A percentile compares a stretch with the other conserved stretches of the same genome.
Conservation (phyloP, 2,113 vertebrate genomes). For the Hippolais icterina region DNA sequence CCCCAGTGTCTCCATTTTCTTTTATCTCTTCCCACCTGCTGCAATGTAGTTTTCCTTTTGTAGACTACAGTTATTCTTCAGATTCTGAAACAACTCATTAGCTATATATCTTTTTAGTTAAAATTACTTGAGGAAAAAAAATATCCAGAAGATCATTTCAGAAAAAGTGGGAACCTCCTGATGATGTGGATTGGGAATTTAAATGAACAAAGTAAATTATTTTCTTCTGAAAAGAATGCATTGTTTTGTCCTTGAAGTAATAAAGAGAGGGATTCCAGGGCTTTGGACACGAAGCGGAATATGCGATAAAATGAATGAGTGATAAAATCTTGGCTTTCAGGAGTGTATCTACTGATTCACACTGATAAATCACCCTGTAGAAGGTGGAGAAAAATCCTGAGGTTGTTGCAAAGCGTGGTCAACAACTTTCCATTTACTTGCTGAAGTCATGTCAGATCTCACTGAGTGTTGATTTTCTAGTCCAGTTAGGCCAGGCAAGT, state of each 20-base stretch:
- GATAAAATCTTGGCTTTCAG: not conserved
- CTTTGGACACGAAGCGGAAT: not conserved
- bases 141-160: not conserved
- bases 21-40: not conserved
- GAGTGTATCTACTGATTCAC: not conserved
- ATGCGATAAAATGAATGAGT: not conserved
- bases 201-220: not conserved
- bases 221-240: not conserved
- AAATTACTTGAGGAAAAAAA: not conserved
- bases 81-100: not conserved
- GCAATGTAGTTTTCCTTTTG: not conserved
- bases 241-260: not conserved
- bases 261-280: not conserved
- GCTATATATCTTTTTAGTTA: not conserved
- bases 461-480: not conserved
- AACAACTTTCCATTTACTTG: not conserved
- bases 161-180: not conserved
- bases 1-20: not conserved
- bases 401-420: accelerated
- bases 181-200: not conserved
- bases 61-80: not conserved
- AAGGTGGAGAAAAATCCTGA: not conserved
- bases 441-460: not conserved
- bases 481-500: not conserved
- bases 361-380: not conserved